Percentiles rank a stretch among this genome's conserved stretches.
These are phyloP conservation scores for Hetaerina titia DNA, from an alignment of 2,888 invertebrate species.

Conservation along the genomic window DNA sequence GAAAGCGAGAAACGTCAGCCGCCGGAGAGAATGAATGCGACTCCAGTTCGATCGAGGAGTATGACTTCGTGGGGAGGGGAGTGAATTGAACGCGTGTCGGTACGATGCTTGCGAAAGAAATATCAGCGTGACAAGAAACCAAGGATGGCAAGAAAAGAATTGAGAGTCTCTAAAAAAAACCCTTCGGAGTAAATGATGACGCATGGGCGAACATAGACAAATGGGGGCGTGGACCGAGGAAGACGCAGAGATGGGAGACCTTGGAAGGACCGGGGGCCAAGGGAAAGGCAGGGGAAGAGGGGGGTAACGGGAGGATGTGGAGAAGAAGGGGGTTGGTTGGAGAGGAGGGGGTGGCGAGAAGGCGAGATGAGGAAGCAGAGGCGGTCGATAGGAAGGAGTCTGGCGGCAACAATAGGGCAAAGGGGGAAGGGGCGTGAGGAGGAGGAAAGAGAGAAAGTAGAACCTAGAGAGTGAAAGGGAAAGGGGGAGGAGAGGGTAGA, in stretches of 20 bases:
- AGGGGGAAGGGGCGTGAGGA: not conserved
- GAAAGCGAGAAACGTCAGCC: no score
- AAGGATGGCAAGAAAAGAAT: not conserved
- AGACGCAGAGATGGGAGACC: not conserved
- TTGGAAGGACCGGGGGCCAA: not conserved
- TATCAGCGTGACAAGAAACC: not conserved
- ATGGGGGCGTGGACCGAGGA: not conserved
- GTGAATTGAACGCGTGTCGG: not conserved
- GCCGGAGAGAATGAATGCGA: no score
- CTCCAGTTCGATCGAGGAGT: not conserved
- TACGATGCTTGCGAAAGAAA: not conserved
- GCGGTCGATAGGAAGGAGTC: not conserved
- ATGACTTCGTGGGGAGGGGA: not conserved
- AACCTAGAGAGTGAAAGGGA: constrained; percentile 21
- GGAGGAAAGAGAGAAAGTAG: not conserved
- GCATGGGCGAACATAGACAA: constrained; percentile 5
- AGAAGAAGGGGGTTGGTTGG: no score
- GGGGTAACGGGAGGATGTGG: no score
- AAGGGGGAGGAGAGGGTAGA: not conserved
- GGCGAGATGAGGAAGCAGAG: not conserved
- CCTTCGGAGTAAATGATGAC: not conserved
- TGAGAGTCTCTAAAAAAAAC: not conserved
- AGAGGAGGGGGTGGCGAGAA: not conserved
- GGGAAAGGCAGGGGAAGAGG: no score
- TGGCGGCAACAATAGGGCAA: not conserved